Conservation (phyloP, 2,888 invertebrate genomes). For the Sarcophaga caerulescens region DNA sequence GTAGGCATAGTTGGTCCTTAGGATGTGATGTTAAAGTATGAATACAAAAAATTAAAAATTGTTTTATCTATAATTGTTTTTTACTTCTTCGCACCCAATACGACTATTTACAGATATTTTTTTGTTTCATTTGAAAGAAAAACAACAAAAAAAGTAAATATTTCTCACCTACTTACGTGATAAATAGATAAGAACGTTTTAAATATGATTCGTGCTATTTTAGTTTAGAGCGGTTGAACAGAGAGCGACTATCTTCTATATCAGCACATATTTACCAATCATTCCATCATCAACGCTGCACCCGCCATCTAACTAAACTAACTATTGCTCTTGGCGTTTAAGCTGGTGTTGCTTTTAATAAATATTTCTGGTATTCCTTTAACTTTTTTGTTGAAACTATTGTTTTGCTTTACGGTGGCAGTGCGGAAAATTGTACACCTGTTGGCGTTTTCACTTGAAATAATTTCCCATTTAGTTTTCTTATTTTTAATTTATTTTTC, state of each 20-base stretch:
- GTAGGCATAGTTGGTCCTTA: no score
- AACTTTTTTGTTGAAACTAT: neutral
- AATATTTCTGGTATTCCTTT: neutral
- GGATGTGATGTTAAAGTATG: no score
- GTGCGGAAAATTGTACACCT: constrained; percentile 53
- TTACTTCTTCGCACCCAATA: no score
- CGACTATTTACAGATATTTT: no score
- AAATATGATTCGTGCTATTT: constrained; percentile 44
- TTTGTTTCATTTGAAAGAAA: no score
- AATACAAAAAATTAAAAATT: no score
- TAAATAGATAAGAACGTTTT: constrained; percentile 48
- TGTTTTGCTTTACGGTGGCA: neutral
- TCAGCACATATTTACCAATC: neutral
- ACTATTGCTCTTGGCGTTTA: neutral
- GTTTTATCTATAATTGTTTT: no score
- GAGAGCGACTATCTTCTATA: neutral
- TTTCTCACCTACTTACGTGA: neutral
- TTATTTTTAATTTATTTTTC: no score
- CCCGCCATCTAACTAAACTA: neutral
- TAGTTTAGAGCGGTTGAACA: neutral
- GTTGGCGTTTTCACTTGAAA: constrained; percentile 42
- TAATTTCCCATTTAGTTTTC: constrained; percentile 35
- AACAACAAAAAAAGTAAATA: neutral
- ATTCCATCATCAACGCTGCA: neutral
- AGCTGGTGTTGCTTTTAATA: constrained; percentile 38